phyloP scores from a whole-genome alignment of 2,888 invertebrate genomes.

The Ennomos erosarius region DNA sequence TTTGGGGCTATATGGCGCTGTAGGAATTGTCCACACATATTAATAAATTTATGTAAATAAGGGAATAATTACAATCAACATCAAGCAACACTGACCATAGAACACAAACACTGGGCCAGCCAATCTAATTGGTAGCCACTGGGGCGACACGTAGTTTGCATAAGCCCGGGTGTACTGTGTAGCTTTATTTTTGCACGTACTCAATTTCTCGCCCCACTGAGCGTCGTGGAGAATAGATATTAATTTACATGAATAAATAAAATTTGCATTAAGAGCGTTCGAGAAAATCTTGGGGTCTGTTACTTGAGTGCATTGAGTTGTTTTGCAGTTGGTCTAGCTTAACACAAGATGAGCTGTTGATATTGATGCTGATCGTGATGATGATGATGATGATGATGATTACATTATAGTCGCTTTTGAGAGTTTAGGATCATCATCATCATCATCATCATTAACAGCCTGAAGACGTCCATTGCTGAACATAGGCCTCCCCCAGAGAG shows the following conservation, averaged over 20 bases:
- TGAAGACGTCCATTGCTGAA: too few species aligned
- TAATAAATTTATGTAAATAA: too few species aligned
- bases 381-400: too few species aligned
- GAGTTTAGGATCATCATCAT: too few species aligned
- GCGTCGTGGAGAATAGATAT: conserved; percentile 80
- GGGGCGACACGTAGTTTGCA: conserved; percentile 64
- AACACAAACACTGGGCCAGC: conserved; percentile 40
- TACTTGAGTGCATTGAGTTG: conserved; percentile 57
- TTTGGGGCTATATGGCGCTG: too few species aligned
- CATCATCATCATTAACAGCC: too few species aligned
- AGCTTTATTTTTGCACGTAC: conserved; percentile 84
- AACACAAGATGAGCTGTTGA: neutral
- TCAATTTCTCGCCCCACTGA: conserved; percentile 83
- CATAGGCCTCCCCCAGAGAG: too few species aligned
- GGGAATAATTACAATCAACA: neutral
- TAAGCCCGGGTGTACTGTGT: conserved; percentile 59
- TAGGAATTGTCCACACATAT: too few species aligned
- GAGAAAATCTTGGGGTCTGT: conserved; percentile 63
- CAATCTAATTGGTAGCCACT: conserved; percentile 71
- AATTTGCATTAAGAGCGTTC: conserved; percentile 83
- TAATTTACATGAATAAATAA: conserved; percentile 86
- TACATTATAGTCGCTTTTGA: too few species aligned
- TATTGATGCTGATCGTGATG: too few species aligned
- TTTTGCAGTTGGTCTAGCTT: conserved; percentile 22
- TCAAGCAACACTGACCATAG: conserved; percentile 40